phyloP scores from a whole-genome alignment of 2,888 invertebrate genomes.

The Heliconius charithonia region DNA sequence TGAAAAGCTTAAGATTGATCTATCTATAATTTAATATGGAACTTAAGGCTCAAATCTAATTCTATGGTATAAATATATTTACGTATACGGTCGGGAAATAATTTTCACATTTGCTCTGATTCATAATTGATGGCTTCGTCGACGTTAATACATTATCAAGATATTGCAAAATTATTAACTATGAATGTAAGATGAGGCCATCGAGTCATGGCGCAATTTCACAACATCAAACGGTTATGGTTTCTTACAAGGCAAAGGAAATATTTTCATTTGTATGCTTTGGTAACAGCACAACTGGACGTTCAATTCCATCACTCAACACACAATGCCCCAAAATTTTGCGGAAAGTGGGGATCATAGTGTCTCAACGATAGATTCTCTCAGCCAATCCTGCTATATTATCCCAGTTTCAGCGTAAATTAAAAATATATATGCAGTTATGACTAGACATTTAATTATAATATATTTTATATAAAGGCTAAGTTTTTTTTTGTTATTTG shows the following conservation, averaged over 20 bases:
- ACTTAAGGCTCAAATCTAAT: neutral
- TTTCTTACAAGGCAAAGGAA: neutral
- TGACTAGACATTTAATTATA: too few relatives aligned
- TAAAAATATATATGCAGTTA: too few relatives aligned
- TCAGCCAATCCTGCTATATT: too few relatives aligned
- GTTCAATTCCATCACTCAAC: too few relatives aligned
- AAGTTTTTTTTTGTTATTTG: neutral
- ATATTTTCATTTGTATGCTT: too few relatives aligned
- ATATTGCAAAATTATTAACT: neutral
- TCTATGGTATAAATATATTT: slow-evolving; percentile 8
- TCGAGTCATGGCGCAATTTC: too few relatives aligned
- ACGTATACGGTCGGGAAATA: neutral
- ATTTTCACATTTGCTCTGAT: neutral
- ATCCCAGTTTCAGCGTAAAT: too few relatives aligned
- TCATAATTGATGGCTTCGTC: slow-evolving; percentile 30
- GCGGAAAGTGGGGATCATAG: too few relatives aligned
- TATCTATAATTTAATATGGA: neutral
- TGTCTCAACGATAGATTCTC: too few relatives aligned
- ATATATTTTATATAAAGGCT: too few relatives aligned
- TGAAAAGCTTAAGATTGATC: neutral
- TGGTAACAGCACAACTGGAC: too few relatives aligned
- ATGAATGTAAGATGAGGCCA: neutral
- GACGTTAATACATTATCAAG: slow-evolving; percentile 26
- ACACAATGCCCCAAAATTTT: too few relatives aligned
- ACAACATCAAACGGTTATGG: neutral